Evolutionary conservation across 2,888 invertebrate species (phyloP).

Genomic region (Entomobrya multifasciata): DNA sequence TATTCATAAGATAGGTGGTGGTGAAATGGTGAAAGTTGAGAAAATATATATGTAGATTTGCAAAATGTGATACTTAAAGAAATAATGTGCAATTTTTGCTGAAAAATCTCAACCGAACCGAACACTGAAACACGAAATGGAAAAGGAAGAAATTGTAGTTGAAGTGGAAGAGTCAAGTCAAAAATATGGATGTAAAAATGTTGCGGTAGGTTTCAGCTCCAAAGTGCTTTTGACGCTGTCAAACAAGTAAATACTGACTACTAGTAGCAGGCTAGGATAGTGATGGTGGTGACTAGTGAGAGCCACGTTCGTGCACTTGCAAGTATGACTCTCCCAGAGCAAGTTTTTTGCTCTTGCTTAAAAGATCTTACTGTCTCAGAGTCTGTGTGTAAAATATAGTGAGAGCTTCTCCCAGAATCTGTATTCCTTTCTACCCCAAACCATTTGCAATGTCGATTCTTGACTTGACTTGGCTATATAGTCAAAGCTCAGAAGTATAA

Average conservation of each 20-base stretch:
- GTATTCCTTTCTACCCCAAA: no score
- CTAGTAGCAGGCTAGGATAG: background rate
- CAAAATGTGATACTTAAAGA: no score
- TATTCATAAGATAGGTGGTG: no score
- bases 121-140: no score
- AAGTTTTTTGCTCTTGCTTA: no score
- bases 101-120: background rate
- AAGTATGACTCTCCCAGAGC: background rate
- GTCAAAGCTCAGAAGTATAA: no score
- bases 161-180: background rate
- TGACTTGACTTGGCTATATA: no score
- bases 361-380: no score
- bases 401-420: no score
- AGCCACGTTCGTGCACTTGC: background rate
- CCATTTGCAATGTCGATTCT: no score
- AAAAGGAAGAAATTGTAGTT: background rate
- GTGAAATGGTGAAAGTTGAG: background rate
- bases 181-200: constrained; percentile 53
- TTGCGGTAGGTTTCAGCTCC: constrained; percentile 63
- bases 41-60: background rate
- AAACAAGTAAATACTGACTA: constrained; percentile 30
- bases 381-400: no score
- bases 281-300: background rate
- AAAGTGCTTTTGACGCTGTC: constrained; percentile 66
- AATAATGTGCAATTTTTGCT: background rate